phyloP scores from a whole-genome alignment of 2,113 vertebrate genomes.

The Choloepus hoffmanni region DNA sequence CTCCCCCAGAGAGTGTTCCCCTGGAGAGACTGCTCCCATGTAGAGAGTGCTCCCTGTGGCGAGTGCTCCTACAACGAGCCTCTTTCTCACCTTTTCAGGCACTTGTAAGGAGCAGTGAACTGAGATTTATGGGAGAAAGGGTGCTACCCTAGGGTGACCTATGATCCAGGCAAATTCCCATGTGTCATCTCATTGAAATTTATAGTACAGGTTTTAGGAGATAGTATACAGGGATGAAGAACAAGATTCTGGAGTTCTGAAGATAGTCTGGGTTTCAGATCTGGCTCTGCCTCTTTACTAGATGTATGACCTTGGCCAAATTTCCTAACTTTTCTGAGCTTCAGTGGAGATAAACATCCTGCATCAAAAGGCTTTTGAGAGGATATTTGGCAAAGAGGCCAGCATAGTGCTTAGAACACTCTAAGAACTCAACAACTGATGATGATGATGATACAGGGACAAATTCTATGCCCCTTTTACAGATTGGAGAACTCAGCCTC shows the following conservation, averaged over 20 bases:
- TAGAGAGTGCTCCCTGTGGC: background rate
- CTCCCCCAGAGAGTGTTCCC: too few relatives aligned
- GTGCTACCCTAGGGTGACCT: background rate
- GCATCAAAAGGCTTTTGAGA: background rate
- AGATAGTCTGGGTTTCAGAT: background rate
- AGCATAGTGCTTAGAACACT: background rate
- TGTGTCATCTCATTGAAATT: background rate
- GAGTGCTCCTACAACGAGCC: background rate
- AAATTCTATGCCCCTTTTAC: background rate
- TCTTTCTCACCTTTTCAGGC: background rate
- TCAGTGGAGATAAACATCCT: background rate
- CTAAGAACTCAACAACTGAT: fast-evolving
- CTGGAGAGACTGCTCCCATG: background rate
- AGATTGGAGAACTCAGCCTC: background rate
- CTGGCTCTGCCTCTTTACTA: background rate
- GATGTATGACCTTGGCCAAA: background rate
- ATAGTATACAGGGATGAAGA: fast-evolving
- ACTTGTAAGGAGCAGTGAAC: background rate
- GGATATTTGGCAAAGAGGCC: background rate
- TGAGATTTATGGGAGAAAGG: background rate
- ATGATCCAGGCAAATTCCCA: background rate
- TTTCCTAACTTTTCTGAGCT: background rate
- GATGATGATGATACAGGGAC: too few relatives aligned
- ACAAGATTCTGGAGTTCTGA: background rate
- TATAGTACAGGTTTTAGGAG: background rate